Evolutionary conservation across 2,797 vertebrate species (phyloP), one percentile per base, ranked within the genome.

Genomic region (Loriculus beryllinus): DNA sequence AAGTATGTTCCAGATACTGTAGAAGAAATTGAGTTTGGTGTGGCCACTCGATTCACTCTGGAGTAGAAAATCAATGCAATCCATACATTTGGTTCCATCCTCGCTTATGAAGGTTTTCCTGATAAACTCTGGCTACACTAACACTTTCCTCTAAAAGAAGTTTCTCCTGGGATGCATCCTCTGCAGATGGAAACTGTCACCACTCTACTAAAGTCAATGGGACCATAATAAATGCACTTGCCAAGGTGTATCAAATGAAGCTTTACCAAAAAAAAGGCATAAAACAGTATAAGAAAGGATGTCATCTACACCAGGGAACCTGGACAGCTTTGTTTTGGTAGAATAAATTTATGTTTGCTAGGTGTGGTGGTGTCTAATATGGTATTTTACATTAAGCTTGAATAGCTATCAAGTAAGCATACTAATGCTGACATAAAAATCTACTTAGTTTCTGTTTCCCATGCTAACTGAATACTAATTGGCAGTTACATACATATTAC

Each of bases 141-240:
- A 77, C 56, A 70, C 63, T 86, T 83, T 45, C n/a, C 21, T 59
- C 39, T 29, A 54, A 79, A 95, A 76, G 19, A 68, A 71, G 4
- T 92, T 95, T 83, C 54, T 93, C 67, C 70, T 82, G 77, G 69
- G 77, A 59, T 75, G 63, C 28, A 71, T 86, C 47, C 16, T 95
- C 63, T 84, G 39, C 63, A 84, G 75, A 87, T 79, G 83, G 43
- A 87, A 82, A 85, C 70, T 84, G 35, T 82, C 86, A 85, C 65
- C 83, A 56, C 81, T 7, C 25, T 51, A 18, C 83, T 90, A 81
- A 81, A 78, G 22, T 92, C 65, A 84, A 37, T 14, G 15, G 47
- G 59, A 78, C 72, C 45, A 72, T 29, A 62, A 94, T 0, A 1
- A 47, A 31, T 82, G 57, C 31, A 31, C 39, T 86, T 82, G 71